phyloP scores from a whole-genome alignment of 2,113 vertebrate species.

The Microcebus griseorufus region DNA sequence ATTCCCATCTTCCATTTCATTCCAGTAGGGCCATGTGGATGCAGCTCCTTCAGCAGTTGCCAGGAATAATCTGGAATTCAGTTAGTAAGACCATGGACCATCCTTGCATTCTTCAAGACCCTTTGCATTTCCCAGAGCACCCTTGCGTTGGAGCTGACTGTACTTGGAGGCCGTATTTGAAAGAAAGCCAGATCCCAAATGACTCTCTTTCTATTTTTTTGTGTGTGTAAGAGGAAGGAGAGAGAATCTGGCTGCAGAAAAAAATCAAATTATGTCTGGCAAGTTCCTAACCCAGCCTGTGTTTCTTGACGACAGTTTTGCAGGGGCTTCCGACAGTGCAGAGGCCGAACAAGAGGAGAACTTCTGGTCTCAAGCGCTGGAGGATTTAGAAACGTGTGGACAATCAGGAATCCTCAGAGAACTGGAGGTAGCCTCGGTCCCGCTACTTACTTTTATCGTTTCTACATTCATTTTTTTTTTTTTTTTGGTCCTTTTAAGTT shows the following conservation, averaged over 20 bases:
- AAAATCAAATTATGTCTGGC: rapidly evolving
- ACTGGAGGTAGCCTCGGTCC: conserved; percentile 92
- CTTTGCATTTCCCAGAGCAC: background rate
- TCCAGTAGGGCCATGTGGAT: rapidly evolving
- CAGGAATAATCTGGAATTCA: background rate
- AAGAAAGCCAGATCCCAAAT: background rate
- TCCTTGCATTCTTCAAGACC: background rate
- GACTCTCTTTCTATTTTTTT: background rate
- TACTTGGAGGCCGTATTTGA: background rate
- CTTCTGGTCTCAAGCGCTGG: conserved; percentile 99
- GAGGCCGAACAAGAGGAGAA: conserved; percentile 98
- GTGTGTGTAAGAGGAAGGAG: background rate
- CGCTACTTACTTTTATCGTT: conserved; percentile 76
- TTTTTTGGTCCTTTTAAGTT: conserved; percentile 78
- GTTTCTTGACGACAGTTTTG: conserved; percentile 88
- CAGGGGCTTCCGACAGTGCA: conserved; percentile 90
- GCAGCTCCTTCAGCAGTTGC: background rate
- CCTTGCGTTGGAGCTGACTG: background rate
- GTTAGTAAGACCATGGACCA: background rate
- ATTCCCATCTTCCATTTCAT: background rate
- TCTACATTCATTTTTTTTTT: conserved; percentile 80
- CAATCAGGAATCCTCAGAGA: conserved; percentile 98
- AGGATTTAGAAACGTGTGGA: conserved; percentile 98
- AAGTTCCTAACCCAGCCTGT: conserved; percentile 61
- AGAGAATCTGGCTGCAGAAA: background rate